phyloP scores from a whole-genome alignment of 1,140 invertebrate genomes.

The Habropoda laboriosa region DNA sequence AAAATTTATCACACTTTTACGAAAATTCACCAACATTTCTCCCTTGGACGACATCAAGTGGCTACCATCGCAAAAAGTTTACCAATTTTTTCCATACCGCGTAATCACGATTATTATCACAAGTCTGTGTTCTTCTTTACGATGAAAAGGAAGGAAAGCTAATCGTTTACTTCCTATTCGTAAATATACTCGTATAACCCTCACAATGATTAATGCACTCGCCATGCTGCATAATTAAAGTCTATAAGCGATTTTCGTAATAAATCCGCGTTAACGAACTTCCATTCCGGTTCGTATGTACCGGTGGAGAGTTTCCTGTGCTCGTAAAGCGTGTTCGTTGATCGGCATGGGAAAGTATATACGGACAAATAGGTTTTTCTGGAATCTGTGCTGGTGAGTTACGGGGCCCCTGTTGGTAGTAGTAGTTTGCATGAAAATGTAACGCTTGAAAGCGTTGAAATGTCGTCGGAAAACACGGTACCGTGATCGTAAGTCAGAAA shows the following conservation, averaged over 20 bases:
- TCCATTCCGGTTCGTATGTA: background rate
- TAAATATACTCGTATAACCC: too few relatives aligned
- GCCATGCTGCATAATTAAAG: background rate
- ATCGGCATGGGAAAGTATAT: conserved; percentile 9
- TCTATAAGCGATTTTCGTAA: background rate
- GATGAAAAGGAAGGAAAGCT: too few relatives aligned
- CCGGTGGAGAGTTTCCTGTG: too few relatives aligned
- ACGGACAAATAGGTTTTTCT: background rate
- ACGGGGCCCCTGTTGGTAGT: too few relatives aligned
- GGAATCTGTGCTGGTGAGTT: background rate
- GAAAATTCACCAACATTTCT: too few relatives aligned
- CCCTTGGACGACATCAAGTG: too few relatives aligned
- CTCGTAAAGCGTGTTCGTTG: background rate
- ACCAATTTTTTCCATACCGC: too few relatives aligned
- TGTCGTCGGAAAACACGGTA: conserved; percentile 2
- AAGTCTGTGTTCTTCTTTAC: too few relatives aligned
- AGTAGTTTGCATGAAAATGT: conserved; percentile 15
- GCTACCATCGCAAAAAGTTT: too few relatives aligned
- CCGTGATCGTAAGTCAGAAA: conserved; percentile 15
- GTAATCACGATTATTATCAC: too few relatives aligned
- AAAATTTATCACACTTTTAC: too few relatives aligned
- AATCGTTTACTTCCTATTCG: too few relatives aligned
- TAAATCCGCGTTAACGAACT: conserved; percentile 7
- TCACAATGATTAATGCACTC: background rate
- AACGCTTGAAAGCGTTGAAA: conserved; percentile 9